phyloP scores from a whole-genome alignment of 2,797 vertebrate species.

The Gouania willdenowi region DNA sequence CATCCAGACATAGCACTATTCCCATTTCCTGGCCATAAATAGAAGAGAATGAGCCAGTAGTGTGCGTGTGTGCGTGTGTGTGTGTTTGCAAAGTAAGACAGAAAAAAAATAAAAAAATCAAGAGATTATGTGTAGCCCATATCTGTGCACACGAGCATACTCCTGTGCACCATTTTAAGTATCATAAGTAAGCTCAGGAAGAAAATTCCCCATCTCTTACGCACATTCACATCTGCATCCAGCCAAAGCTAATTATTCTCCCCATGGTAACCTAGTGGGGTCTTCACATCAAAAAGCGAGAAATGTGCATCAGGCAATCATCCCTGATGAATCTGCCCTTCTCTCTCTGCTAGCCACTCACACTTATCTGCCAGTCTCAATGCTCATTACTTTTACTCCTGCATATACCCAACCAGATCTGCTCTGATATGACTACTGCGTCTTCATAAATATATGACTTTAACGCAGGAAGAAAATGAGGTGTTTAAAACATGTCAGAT shows the following conservation, averaged over 20 bases:
- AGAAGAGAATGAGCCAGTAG: slow-evolving; percentile 54
- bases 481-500: slow-evolving; percentile 18
- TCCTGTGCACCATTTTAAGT: slow-evolving; percentile 39
- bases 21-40: slow-evolving; percentile 68
- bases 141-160: slow-evolving; percentile 16
- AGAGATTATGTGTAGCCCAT: slow-evolving; percentile 21
- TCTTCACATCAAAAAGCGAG: slow-evolving; percentile 68
- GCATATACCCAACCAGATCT: slow-evolving; percentile 53
- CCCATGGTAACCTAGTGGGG: slow-evolving; percentile 69
- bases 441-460: slow-evolving; percentile 58
- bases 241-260: slow-evolving; percentile 74
- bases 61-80: slow-evolving; percentile 36
- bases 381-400: slow-evolving; percentile 59
- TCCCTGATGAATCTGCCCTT: slow-evolving; percentile 74
- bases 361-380: slow-evolving; percentile 63
- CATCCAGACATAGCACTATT: slow-evolving; percentile 65
- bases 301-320: slow-evolving; percentile 71
- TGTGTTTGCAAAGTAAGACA: slow-evolving; percentile 27
- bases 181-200: slow-evolving; percentile 58
- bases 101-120: too few relatives aligned
- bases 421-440: slow-evolving; percentile 48
- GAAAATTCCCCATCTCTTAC: slow-evolving; percentile 53
- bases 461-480: slow-evolving; percentile 45
- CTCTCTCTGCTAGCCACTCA: slow-evolving; percentile 68
- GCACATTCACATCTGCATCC: slow-evolving; percentile 65